These are phyloP conservation scores for Hetaerina titia DNA, from an alignment of 2,888 invertebrate genomes.

Conservation along the genomic window DNA sequence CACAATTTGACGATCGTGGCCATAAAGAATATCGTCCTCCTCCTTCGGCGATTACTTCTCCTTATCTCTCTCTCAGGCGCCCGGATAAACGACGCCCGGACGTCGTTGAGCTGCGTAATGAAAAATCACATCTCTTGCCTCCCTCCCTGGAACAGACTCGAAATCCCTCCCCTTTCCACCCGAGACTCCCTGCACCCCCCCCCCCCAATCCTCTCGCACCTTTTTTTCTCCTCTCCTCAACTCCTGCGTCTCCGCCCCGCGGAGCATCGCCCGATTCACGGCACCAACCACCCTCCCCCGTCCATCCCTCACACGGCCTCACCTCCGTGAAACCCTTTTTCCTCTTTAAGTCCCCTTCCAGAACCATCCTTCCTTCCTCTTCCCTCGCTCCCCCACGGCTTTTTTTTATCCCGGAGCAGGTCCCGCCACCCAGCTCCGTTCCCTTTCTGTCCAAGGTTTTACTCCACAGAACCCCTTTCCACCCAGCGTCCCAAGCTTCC, in stretches of 20 bases:
- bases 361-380: not conserved
- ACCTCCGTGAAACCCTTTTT: not conserved
- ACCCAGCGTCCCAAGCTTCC: not conserved
- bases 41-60: conserved; percentile 32
- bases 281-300: not conserved
- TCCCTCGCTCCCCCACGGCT: not conserved
- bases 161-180: not conserved
- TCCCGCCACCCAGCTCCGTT: not conserved
- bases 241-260: not conserved
- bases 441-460: too few species aligned
- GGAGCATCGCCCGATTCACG: not conserved
- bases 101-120: conserved; percentile 39
- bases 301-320: not conserved
- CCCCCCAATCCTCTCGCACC: not conserved
- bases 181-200: not conserved
- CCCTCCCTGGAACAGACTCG: not conserved
- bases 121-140: conserved; percentile 39
- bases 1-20: conserved; percentile 39
- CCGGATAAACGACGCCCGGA: conserved; percentile 35
- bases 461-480: not conserved
- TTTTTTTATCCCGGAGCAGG: conserved; percentile 12
- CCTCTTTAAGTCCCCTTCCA: not conserved
- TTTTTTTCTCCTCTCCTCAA: not conserved
- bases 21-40: conserved; percentile 35
- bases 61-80: conserved; percentile 35